Conservation (phyloP, 2,888 invertebrate species). For the Galerucella nymphaeae region DNA sequence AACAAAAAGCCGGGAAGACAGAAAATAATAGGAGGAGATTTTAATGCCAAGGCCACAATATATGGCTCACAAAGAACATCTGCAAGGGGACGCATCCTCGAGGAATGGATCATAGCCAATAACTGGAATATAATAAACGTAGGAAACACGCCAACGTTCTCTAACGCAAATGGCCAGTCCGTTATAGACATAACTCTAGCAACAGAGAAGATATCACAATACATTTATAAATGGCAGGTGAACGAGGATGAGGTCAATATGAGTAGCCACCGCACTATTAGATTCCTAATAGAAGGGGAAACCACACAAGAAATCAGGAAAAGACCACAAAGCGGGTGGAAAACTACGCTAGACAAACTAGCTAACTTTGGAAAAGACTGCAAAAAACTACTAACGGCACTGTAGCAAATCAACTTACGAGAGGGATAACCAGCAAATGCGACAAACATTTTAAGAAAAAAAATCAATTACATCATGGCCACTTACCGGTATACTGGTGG, state of each 20-base stretch:
- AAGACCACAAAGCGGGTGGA: neutral
- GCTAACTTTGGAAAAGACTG: neutral
- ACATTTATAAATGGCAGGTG: slow-evolving; percentile 7
- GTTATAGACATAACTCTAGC: no score
- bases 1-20: slow-evolving; percentile 12
- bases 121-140: slow-evolving; percentile 17
- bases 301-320: neutral
- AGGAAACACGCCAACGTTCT: slow-evolving; percentile 31
- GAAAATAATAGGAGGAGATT: slow-evolving; percentile 18
- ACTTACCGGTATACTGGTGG: slow-evolving; percentile 8
- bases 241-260: neutral
- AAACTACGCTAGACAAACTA: neutral
- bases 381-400: neutral
- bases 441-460: slow-evolving; percentile 1
- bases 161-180: slow-evolving; percentile 19
- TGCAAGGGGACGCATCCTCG: neutral
- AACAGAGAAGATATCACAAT: no score
- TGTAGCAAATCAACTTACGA: neutral
- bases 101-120: slow-evolving; percentile 4
- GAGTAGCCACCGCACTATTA: neutral
- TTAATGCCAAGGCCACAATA: neutral
- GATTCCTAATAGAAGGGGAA: neutral
- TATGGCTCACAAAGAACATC: neutral
- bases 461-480: slow-evolving; percentile 25
- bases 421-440: neutral